These are phyloP conservation scores for Podocnemis expansa DNA, from an alignment of 2,113 vertebrate genomes.

Conservation along the genomic window DNA sequence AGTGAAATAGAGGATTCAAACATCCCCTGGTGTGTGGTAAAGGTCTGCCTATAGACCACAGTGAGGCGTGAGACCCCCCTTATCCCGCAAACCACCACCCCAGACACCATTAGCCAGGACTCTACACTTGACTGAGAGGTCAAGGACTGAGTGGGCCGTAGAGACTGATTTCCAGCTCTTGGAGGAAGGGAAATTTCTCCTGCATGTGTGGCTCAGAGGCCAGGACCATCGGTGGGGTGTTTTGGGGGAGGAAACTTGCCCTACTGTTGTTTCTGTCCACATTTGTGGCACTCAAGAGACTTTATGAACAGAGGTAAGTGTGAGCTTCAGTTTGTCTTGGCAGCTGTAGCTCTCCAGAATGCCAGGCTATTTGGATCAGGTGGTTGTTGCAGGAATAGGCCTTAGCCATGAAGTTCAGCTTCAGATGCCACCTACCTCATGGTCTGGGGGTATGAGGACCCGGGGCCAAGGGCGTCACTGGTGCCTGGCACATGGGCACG, in stretches of 20 bases:
- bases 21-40: too few species aligned
- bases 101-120: neutral
- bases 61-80: too few species aligned
- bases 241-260: neutral
- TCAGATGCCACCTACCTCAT: neutral
- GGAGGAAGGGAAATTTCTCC: neutral
- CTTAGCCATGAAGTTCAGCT: neutral
- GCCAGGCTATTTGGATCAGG: neutral
- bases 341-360: neutral
- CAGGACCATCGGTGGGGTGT: neutral
- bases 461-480: too few species aligned
- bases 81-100: too few species aligned
- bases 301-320: neutral
- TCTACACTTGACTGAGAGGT: neutral
- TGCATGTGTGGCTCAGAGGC: neutral
- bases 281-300: neutral
- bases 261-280: neutral
- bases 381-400: neutral
- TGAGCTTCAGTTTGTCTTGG: neutral
- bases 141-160: neutral
- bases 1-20: too few species aligned
- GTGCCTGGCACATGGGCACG: too few species aligned
- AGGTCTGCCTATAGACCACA: too few species aligned
- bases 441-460: neutral
- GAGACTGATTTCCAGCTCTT: neutral